phyloP scores from a whole-genome alignment of 2,888 invertebrate species.

The Operophtera brumata region DNA sequence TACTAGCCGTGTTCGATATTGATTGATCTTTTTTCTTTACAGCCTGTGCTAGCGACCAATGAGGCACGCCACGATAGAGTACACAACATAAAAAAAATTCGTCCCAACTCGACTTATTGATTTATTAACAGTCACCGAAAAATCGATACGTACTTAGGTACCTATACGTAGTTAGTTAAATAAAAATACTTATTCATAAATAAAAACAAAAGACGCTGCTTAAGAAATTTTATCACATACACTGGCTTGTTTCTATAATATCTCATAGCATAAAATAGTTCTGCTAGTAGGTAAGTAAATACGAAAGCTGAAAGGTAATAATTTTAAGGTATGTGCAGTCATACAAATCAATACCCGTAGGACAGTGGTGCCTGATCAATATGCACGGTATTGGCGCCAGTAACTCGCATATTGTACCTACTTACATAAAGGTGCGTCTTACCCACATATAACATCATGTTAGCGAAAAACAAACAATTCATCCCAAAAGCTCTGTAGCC shows the following conservation, averaged over 20 bases:
- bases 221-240: not conserved
- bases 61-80: too few species aligned
- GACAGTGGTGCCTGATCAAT: constrained; percentile 21
- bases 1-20: too few species aligned
- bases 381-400: constrained; percentile 31
- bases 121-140: too few species aligned
- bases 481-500: not conserved
- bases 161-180: too few species aligned
- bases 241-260: constrained; percentile 9
- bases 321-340: constrained; percentile 27
- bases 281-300: constrained; percentile 8
- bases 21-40: too few species aligned
- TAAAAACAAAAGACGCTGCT: not conserved
- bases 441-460: constrained; percentile 2
- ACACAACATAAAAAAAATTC: too few species aligned
- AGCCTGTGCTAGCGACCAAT: too few species aligned
- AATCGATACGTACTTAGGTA: too few species aligned
- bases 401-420: constrained; percentile 15
- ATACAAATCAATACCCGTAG: constrained; percentile 29
- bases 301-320: constrained; percentile 20
- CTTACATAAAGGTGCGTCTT: not conserved
- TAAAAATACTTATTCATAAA: too few species aligned
- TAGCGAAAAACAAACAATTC: not conserved
- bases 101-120: too few species aligned
- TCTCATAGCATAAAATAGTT: constrained; percentile 15